A percentile compares a stretch with the other conserved stretches of the same genome.
phyloP scores from a whole-genome alignment of 2,113 vertebrate species.

The Pontoporia blainvillei region DNA sequence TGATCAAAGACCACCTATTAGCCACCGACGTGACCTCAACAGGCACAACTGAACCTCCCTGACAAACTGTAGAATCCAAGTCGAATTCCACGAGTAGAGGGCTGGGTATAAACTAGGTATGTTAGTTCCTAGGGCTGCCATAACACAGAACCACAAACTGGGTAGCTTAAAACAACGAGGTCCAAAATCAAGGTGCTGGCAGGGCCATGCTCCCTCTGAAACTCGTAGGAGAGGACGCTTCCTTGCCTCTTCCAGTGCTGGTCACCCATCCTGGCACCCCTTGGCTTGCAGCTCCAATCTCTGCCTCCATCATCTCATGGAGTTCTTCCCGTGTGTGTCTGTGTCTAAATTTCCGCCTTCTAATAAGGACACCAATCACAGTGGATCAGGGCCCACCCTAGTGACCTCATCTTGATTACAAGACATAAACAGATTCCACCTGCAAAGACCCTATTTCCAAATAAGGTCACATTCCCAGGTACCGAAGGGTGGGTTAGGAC shows the following conservation, averaged over 20 bases:
- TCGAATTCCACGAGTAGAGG: neutral
- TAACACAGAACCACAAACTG: neutral
- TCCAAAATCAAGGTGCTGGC: neutral
- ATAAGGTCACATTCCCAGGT: neutral
- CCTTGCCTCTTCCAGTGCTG: neutral
- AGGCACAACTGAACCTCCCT: neutral
- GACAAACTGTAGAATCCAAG: neutral
- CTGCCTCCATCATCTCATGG: rapidly evolving
- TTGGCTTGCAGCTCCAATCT: neutral
- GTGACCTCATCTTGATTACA: neutral
- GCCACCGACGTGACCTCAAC: neutral
- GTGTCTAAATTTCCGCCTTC: neutral
- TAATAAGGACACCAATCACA: neutral
- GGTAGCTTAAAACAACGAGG: neutral
- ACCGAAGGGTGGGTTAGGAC: neutral
- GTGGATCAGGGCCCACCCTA: too few relatives aligned
- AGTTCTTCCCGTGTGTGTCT: neutral
- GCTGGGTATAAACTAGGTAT: rapidly evolving
- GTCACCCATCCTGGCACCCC: neutral
- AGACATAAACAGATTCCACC: neutral
- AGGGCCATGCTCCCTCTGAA: neutral
- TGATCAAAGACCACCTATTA: neutral
- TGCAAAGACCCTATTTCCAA: neutral
- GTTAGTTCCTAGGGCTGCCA: neutral
- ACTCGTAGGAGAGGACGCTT: neutral